Conservation (phyloP, 2,113 vertebrate species). For the Philantomba maxwellii region DNA sequence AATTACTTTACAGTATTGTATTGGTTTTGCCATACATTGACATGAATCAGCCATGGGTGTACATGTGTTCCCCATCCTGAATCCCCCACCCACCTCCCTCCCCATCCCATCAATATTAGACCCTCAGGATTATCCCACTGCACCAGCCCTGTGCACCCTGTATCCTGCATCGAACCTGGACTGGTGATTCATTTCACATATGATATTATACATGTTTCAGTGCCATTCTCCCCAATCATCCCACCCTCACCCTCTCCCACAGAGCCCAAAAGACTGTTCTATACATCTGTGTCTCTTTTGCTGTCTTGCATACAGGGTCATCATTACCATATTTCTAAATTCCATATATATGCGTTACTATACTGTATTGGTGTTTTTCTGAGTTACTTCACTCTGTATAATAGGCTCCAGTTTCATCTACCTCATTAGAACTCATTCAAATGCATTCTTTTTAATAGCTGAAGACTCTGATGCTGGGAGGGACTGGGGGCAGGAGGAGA, state of each 20-base stretch:
- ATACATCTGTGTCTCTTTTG: neutral
- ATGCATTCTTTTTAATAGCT: neutral
- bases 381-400: neutral
- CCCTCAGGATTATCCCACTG: too few relatives aligned
- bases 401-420: neutral
- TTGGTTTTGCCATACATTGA: neutral
- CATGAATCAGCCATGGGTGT: neutral
- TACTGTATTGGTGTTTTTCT: neutral
- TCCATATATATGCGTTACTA: neutral
- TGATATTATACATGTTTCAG: too few relatives aligned
- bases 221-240: neutral
- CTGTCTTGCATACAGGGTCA: neutral
- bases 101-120: neutral
- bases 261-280: neutral
- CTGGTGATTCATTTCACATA: too few relatives aligned
- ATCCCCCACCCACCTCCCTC: neutral
- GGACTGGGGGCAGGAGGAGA: too few relatives aligned
- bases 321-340: neutral
- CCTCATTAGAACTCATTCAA: neutral
- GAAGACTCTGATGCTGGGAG: too few relatives aligned
- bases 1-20: neutral
- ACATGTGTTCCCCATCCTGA: neutral
- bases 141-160: too few relatives aligned
- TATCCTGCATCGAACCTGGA: too few relatives aligned
- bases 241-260: neutral